These are phyloP conservation scores for Dicrurus megarhynchus DNA, from an alignment of 2,113 vertebrate species.

Conservation along the genomic window DNA sequence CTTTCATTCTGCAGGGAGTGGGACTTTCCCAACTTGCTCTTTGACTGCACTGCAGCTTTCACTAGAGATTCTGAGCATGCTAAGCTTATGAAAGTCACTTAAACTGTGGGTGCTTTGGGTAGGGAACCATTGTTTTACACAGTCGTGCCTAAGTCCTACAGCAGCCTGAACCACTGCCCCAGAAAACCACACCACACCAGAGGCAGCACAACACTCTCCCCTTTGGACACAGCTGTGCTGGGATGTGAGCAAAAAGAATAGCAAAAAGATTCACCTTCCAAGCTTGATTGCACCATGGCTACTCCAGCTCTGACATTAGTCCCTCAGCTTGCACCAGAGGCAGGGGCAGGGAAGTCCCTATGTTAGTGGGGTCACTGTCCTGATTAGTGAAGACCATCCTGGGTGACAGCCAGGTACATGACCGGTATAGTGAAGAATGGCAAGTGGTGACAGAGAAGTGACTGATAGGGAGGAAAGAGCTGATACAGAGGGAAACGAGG, in stretches of 20 bases:
- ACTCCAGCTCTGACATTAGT: background rate
- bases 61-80: background rate
- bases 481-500: background rate
- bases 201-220: background rate
- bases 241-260: background rate
- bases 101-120: background rate
- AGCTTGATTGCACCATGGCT: fast-evolving
- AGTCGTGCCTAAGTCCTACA: background rate
- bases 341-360: background rate
- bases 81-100: background rate
- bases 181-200: background rate
- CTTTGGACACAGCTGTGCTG: fast-evolving
- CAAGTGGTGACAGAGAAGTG: background rate
- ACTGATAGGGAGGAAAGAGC: background rate
- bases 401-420: background rate
- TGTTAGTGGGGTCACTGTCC: background rate
- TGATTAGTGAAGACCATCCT: background rate
- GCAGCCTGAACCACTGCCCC: background rate
- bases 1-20: background rate
- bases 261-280: background rate
- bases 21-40: constrained; percentile 16
- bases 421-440: background rate
- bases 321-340: background rate
- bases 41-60: background rate
- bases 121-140: background rate